A percentile compares a stretch with the other conserved stretches of the same genome.
These are phyloP conservation scores for Mimumesa dahlbomi DNA, from an alignment of 2,888 invertebrate genomes.

Conservation along the genomic window DNA sequence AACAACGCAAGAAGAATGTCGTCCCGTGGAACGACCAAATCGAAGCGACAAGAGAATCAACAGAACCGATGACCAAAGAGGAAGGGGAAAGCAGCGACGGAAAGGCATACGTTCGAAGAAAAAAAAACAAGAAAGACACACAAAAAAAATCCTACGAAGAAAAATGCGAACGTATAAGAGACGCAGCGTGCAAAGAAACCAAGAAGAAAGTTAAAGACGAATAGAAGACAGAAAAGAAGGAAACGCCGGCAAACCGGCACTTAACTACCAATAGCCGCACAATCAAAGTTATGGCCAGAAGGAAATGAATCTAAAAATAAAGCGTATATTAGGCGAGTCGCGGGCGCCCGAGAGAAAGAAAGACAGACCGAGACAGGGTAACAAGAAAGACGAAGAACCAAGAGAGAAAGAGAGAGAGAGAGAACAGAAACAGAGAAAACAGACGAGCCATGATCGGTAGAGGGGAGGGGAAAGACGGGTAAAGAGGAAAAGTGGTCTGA, in stretches of 20 bases:
- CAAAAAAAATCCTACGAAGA: slow-evolving; percentile 2
- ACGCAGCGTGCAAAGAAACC: too few species aligned
- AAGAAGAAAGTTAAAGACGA: too few species aligned
- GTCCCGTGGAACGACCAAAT: slow-evolving; percentile 38
- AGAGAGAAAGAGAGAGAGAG: slow-evolving; percentile 10
- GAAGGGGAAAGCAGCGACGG: background rate
- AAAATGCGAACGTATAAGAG: background rate
- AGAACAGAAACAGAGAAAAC: slow-evolving; percentile 9
- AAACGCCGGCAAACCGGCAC: slow-evolving; percentile 26
- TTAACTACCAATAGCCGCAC: slow-evolving; percentile 61
- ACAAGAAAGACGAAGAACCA: slow-evolving; percentile 45
- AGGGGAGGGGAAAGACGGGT: slow-evolving; percentile 22
- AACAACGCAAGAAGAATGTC: slow-evolving; percentile 47
- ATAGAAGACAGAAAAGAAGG: slow-evolving; percentile 6
- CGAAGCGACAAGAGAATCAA: slow-evolving; percentile 30
- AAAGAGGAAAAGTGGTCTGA: slow-evolving; percentile 12
- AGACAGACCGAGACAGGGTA: too few species aligned
- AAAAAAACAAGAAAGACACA: slow-evolving; percentile 7
- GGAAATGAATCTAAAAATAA: slow-evolving; percentile 76
- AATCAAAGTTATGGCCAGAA: slow-evolving; percentile 70
- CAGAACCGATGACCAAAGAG: background rate
- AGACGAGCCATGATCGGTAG: background rate
- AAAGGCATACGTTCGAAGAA: slow-evolving; percentile 2
- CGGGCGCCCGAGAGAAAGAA: slow-evolving; percentile 43
- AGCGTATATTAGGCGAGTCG: slow-evolving; percentile 72